Percentiles rank a stretch among this genome's conserved stretches.
These are phyloP conservation scores for Oligia latruncula DNA, from an alignment of 2,888 invertebrate genomes.

Conservation along the genomic window DNA sequence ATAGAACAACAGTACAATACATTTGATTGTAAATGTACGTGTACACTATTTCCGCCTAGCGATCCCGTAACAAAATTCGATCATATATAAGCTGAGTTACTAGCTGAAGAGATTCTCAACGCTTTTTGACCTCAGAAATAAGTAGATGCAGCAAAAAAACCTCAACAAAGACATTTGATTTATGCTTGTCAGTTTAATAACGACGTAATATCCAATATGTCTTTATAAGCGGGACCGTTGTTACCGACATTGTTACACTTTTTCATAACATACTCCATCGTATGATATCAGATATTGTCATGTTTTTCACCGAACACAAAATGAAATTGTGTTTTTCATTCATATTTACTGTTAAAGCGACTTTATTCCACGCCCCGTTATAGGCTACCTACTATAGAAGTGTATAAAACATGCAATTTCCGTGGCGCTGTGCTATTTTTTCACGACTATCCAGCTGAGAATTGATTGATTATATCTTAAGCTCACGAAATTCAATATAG, in stretches of 20 bases:
- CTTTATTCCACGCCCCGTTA: constrained; percentile 60
- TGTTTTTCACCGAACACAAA: constrained; percentile 46
- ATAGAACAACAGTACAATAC: constrained; percentile 33
- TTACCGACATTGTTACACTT: constrained; percentile 47
- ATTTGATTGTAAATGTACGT: constrained; percentile 3
- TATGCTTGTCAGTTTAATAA: constrained; percentile 46
- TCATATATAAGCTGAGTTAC: constrained; percentile 7
- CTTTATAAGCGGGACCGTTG: constrained; percentile 34
- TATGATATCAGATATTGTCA: constrained; percentile 53
- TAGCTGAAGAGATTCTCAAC: constrained; percentile 11
- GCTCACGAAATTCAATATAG: constrained; percentile 52
- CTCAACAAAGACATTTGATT: constrained; percentile 45
- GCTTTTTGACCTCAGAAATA: constrained; percentile 47
- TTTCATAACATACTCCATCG: constrained; percentile 54
- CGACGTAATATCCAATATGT: constrained; percentile 41
- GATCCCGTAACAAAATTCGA: constrained; percentile 45
- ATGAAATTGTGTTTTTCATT: constrained; percentile 61
- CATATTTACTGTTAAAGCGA: constrained; percentile 63
- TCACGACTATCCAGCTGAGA: constrained; percentile 43
- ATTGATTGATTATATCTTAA: constrained; percentile 56
- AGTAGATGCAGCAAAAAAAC: constrained; percentile 49
- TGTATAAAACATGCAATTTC: constrained; percentile 55
- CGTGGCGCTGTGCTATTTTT: constrained; percentile 47
- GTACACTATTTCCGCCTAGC: constrained; percentile 10
- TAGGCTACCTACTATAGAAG: constrained; percentile 20